Conservation (phyloP, 2,888 invertebrate genomes). For the Drepana falcataria region DNA sequence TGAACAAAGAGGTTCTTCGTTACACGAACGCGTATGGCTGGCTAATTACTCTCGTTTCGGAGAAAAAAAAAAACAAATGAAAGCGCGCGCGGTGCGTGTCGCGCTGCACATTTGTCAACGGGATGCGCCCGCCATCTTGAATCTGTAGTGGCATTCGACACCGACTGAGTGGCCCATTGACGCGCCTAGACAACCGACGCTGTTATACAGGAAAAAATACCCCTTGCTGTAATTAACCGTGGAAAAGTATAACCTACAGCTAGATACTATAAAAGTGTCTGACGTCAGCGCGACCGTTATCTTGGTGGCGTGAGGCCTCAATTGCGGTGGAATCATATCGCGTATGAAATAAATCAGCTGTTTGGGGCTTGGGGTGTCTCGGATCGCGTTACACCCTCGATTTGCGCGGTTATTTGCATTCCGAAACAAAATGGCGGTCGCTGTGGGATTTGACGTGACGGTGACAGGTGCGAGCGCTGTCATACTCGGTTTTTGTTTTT, state of each 20-base stretch:
- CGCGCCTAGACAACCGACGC: slow-evolving; percentile 49
- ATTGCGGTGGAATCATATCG: slow-evolving; percentile 72
- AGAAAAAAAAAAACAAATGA: slow-evolving; percentile 22
- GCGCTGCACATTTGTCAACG: slow-evolving; percentile 56
- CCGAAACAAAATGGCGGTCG: slow-evolving; percentile 63
- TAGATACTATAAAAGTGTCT: slow-evolving; percentile 29
- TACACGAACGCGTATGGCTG: slow-evolving; percentile 13
- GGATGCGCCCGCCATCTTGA: slow-evolving; percentile 57
- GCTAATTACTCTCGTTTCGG: slow-evolving; percentile 26
- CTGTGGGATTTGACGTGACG: slow-evolving; percentile 61
- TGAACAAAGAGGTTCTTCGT: not conserved
- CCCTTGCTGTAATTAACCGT: slow-evolving; percentile 59
- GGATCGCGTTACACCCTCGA: slow-evolving; percentile 68
- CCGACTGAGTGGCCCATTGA: slow-evolving; percentile 64
- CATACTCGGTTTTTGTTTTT: slow-evolving; percentile 41
- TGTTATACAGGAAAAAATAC: slow-evolving; percentile 50
- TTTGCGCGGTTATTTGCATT: slow-evolving; percentile 69
- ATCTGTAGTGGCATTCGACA: slow-evolving; percentile 59
- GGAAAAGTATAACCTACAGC: slow-evolving; percentile 18
- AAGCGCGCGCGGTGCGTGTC: slow-evolving; percentile 13
- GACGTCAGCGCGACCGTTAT: slow-evolving; percentile 35
- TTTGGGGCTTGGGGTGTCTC: slow-evolving; percentile 48
- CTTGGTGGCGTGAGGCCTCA: slow-evolving; percentile 45
- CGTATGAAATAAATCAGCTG: slow-evolving; percentile 71
- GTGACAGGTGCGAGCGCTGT: slow-evolving; percentile 62